phyloP scores from a whole-genome alignment of 2,113 vertebrate genomes.

The Caloenas nicobarica region DNA sequence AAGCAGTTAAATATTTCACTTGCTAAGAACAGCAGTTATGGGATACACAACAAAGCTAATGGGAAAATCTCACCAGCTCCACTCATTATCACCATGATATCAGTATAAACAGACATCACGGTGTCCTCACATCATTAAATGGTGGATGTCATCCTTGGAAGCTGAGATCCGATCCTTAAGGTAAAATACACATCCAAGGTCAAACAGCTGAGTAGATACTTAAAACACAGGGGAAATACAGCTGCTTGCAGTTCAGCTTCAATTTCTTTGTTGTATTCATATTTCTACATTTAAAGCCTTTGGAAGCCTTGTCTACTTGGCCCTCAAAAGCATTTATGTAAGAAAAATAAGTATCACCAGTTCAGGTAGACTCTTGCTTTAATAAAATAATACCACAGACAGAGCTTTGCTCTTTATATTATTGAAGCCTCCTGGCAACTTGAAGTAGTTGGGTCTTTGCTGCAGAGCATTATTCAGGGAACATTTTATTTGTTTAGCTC shows the following conservation, averaged over 20 bases:
- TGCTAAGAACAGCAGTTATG: neutral
- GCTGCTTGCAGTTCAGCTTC: neutral
- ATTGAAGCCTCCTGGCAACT: neutral
- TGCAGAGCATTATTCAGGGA: neutral
- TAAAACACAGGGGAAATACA: neutral
- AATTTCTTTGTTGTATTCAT: neutral
- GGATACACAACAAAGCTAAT: neutral
- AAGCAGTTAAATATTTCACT: neutral
- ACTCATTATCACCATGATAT: fast-evolving
- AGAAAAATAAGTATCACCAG: neutral
- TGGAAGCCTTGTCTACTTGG: neutral
- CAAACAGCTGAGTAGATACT: neutral
- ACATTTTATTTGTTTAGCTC: neutral
- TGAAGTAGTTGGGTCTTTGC: neutral
- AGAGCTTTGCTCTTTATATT: neutral
- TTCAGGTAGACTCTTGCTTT: neutral
- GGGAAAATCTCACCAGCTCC: neutral
- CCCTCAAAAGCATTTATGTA: neutral
- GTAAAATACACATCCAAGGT: neutral
- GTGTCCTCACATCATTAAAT: neutral
- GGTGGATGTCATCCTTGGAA: neutral
- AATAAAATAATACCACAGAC: neutral
- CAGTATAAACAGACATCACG: neutral
- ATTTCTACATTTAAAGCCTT: neutral
- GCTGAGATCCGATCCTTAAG: neutral